Base-by-base conservation (phyloP, 2,888 invertebrate genomes). In the Oligia fasciuncula region DNA sequence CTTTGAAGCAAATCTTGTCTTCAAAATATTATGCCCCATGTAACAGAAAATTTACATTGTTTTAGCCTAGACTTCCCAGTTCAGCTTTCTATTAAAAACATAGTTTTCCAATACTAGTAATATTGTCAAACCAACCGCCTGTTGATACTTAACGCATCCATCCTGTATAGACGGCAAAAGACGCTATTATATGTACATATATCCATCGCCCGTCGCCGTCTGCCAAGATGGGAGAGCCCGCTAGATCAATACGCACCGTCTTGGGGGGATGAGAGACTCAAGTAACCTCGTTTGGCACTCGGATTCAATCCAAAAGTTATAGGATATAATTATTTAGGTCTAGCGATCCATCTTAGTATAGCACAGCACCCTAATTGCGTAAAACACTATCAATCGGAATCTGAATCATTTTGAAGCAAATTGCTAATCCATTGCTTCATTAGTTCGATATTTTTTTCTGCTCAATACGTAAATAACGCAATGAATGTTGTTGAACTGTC, bases 221-320 rank as follows among this genome's bases (percentile, higher is more conserved):
- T 73, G 60, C 73, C 51, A 63, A 83, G 74, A 79, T 69, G 77
- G 81, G 49, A 43, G 65, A 76, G 68, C 74, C 81, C 84, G 43
- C 29, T 62, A 73, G 84, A 85, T 85, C 85, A 51, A 85, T 85
- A 85, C 69, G 82, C 69, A 71, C 70, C 49, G 51, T 74, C 79
- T 83, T 74, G 57, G 69, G 83, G 78, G 73, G 43, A 66, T 9
- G 66, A 9, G 65, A 57, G 49, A 29, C 60, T 49, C 29, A 23
- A 66, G 54, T 43, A 75, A 81, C 63, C 43, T n/a, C 68, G 49
- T 63, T 78, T 73, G n/a, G 69, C 40, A n/a, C 60, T 71, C 60
- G 35, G 46, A 73, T 81, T 73, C 51, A 65, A 67, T 76, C 57
- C 54, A 57, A 35, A 40, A 67, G 54, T n/a, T 68, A 40, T n/a